Conservation (phyloP, 2,888 invertebrate genomes). For the Lepidocyrtoides sp. region DNA sequence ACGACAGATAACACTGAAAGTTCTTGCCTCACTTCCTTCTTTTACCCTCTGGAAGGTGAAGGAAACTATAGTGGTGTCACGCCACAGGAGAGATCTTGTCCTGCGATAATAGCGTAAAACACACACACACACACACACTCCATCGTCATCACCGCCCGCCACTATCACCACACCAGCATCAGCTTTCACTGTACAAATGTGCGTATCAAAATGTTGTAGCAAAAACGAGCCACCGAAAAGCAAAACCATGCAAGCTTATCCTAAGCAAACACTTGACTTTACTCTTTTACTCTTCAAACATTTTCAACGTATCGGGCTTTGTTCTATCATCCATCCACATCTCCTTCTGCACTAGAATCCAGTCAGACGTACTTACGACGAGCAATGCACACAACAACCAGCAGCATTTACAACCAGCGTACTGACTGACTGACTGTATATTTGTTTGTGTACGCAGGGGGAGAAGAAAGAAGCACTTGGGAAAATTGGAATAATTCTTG, state of each 20-base stretch:
- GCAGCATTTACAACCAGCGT: not conserved
- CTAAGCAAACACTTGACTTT: conserved; percentile 78
- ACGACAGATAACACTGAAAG: conserved; percentile 7
- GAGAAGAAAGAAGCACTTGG: conserved; percentile 78
- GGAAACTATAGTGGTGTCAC: conserved; percentile 39
- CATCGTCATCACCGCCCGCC: conserved; percentile 14
- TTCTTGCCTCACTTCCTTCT: not conserved
- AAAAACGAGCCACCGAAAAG: conserved; percentile 35
- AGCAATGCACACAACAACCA: too few species aligned
- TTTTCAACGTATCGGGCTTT: conserved; percentile 12
- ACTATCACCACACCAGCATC: not conserved
- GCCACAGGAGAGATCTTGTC: conserved; percentile 49
- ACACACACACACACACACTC: not conserved
- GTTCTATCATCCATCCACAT: conserved; percentile 14
- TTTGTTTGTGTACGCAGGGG: not conserved
- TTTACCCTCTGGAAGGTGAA: not conserved
- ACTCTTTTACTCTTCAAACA: conserved; percentile 30
- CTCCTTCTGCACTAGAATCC: not conserved
- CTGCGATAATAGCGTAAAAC: conserved; percentile 38
- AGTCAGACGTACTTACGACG: too few species aligned
- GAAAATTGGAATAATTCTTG: conserved; percentile 83
- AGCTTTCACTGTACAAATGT: not conserved
- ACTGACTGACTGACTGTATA: not conserved
- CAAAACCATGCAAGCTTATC: conserved; percentile 69
- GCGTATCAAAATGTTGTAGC: not conserved